Evolutionary conservation across 2,888 invertebrate genomes (phyloP).

Genomic region (Meandrusa payeni): DNA sequence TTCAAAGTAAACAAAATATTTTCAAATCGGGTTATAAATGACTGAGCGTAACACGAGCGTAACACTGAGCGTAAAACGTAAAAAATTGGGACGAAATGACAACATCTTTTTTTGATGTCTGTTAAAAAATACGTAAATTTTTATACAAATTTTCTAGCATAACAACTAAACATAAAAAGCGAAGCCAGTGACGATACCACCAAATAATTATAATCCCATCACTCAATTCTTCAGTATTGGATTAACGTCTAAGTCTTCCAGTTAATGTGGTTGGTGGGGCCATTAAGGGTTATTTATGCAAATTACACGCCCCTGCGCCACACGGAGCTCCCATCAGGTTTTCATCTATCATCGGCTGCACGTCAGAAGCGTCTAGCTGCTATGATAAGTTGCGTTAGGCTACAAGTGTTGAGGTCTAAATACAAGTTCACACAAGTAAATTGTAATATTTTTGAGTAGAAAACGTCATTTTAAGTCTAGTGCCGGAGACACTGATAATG

Average conservation of each 20-base stretch:
- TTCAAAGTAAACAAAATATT: too few species aligned
- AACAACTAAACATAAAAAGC: neutral
- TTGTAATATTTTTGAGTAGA: too few species aligned
- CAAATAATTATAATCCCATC: slow-evolving; percentile 32
- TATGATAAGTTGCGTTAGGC: slow-evolving; percentile 6
- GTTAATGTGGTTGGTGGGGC: slow-evolving; percentile 35
- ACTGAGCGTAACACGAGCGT: too few species aligned
- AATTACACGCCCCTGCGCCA: slow-evolving; percentile 36
- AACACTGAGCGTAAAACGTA: too few species aligned
- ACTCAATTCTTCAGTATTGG: slow-evolving; percentile 35
- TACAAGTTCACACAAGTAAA: too few species aligned
- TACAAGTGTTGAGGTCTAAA: neutral
- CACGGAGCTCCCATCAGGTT: slow-evolving; percentile 23
- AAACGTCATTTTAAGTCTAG: too few species aligned
- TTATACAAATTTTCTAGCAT: too few species aligned
- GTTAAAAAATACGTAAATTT: too few species aligned
- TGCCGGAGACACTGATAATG: too few species aligned
- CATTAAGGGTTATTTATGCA: slow-evolving; percentile 58
- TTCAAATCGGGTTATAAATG: too few species aligned
- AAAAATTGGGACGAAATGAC: too few species aligned
- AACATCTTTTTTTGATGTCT: too few species aligned
- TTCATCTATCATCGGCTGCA: slow-evolving; percentile 37
- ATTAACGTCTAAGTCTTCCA: slow-evolving; percentile 35
- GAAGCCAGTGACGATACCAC: neutral
- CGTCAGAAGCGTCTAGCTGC: slow-evolving; percentile 40